A percentile compares a stretch with the other conserved stretches of the same genome.
These are phyloP conservation scores for Semnornis frantzii DNA, from an alignment of 2,113 vertebrate species.

Conservation along the genomic window DNA sequence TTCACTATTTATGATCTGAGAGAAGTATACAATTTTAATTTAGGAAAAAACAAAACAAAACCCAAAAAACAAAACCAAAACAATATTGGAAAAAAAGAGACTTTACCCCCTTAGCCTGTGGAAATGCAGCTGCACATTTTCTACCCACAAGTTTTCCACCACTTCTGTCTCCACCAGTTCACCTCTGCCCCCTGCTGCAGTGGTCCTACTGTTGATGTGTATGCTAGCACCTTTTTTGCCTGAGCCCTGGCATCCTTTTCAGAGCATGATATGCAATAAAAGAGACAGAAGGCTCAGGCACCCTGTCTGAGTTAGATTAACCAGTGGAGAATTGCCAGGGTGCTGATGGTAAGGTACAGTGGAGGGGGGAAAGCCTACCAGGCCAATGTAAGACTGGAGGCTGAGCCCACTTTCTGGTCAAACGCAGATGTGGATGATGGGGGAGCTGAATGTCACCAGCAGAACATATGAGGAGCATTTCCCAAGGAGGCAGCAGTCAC, in stretches of 20 bases:
- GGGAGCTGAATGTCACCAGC: background rate
- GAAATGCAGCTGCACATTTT: background rate
- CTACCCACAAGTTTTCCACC: background rate
- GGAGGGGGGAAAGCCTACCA: background rate
- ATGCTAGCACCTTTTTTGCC: background rate
- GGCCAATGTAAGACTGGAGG: background rate
- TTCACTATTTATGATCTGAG: background rate
- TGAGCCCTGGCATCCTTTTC: background rate
- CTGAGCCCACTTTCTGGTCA: background rate
- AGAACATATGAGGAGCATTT: background rate
- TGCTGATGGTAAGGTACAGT: background rate
- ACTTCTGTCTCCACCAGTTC: background rate
- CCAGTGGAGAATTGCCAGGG: background rate
- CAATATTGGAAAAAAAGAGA: background rate
- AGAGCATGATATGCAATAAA: background rate
- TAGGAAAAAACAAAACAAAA: background rate
- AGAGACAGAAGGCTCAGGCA: background rate
- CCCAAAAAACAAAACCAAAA: background rate
- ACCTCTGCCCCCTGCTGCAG: background rate
- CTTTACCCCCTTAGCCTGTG: background rate
- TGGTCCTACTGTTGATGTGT: background rate
- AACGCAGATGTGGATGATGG: rapidly evolving
- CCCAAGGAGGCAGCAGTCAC: background rate
- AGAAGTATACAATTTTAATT: background rate
- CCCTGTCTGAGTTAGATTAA: background rate